phyloP scores from a whole-genome alignment of 1,140 invertebrate genomes.

The Papilio helenus region DNA sequence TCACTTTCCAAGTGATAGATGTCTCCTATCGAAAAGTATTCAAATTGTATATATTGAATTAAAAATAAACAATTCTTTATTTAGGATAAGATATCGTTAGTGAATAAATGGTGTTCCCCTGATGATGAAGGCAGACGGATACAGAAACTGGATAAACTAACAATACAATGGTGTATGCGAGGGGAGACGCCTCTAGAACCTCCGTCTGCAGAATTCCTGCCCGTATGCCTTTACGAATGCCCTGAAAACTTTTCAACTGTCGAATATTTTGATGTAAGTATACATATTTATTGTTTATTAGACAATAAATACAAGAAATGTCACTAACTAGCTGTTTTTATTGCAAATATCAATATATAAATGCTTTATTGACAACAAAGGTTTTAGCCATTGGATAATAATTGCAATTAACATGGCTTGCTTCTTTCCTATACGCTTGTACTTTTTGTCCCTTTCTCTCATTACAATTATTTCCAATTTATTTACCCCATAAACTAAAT shows the following conservation, averaged over 20 bases:
- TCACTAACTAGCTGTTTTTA: slow-evolving; percentile 5
- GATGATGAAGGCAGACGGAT: slow-evolving; percentile 51
- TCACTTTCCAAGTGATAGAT: neutral
- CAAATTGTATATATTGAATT: neutral
- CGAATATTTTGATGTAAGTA: slow-evolving; percentile 90
- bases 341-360: too few species aligned
- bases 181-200: slow-evolving; percentile 80
- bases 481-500: too few species aligned
- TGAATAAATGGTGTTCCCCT: slow-evolving; percentile 64
- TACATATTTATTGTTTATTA: slow-evolving; percentile 11
- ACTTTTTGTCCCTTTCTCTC: too few species aligned
- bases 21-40: slow-evolving; percentile 13
- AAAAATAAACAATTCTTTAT: slow-evolving; percentile 29
- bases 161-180: slow-evolving; percentile 67
- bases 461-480: too few species aligned
- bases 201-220: slow-evolving; percentile 83
- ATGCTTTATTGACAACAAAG: too few species aligned
- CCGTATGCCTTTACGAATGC: slow-evolving; percentile 89
- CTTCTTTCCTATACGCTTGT: too few species aligned
- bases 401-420: too few species aligned
- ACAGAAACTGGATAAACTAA: slow-evolving; percentile 53
- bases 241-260: slow-evolving; percentile 91
- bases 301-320: too few species aligned
- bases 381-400: too few species aligned
- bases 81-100: slow-evolving; percentile 70